Percentiles rank a stretch among this genome's conserved stretches.
phyloP scores from a whole-genome alignment of 2,797 vertebrate species.

The Danionella dracula region DNA sequence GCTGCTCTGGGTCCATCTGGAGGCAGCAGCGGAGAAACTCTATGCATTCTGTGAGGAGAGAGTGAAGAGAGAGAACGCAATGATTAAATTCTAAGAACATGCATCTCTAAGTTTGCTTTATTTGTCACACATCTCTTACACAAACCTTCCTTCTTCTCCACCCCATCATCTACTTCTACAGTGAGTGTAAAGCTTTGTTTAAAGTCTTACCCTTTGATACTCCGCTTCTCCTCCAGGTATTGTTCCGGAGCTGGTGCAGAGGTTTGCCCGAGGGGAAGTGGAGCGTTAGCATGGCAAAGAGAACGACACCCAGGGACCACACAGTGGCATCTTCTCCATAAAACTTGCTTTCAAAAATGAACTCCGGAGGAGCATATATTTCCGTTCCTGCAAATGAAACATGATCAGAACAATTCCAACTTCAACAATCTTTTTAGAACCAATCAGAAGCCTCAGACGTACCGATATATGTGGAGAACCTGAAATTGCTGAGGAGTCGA shows the following conservation, averaged over 20 bases:
- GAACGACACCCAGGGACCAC: not conserved
- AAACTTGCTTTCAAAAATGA: not conserved
- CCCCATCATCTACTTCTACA: too few species aligned
- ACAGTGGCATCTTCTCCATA: not conserved
- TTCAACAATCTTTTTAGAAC: not conserved
- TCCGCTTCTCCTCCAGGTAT: not conserved
- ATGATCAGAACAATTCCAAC: not conserved
- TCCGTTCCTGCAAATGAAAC: not conserved
- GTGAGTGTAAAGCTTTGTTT: too few species aligned
- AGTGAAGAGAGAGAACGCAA: too few species aligned
- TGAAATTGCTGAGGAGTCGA: not conserved
- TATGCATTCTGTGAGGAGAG: too few species aligned
- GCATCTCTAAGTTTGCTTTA: too few species aligned
- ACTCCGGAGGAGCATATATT: not conserved
- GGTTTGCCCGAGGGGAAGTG: not conserved
- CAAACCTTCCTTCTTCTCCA: too few species aligned
- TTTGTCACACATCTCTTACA: too few species aligned
- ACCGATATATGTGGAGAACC: not conserved
- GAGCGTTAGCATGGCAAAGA: not conserved
- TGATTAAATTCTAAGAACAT: too few species aligned
- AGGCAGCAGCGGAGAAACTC: too few species aligned
- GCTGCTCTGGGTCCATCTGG: too few species aligned
- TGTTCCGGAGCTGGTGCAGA: not conserved
- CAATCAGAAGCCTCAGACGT: not conserved
- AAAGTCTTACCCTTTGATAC: not conserved